Base-by-base conservation (phyloP, 2,888 invertebrate genomes). In the Onthophagus sagittarius region DNA sequence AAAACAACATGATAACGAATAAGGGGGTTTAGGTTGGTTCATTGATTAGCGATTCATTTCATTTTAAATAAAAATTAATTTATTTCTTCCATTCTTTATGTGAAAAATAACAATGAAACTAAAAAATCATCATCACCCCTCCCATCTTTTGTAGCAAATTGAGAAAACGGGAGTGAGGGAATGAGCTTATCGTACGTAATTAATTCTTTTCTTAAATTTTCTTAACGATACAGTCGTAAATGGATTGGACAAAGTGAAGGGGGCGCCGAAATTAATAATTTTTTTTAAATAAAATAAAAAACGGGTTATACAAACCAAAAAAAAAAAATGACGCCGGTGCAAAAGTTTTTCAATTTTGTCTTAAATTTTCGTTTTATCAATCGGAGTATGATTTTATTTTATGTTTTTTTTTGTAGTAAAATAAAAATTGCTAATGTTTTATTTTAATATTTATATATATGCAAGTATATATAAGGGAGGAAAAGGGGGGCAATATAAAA, bases 1-100 rank as follows among this genome's bases (percentile, higher is more conserved):
- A 78, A 53, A 53, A 53, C 70, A 75, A 74, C 64, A 69, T 71
- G 69, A 53, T 53, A 53, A 53, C 39, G 39, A 53, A 53, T 7
- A 53, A 11, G 39, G 39, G 23, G 23, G 23, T 23, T 23, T 23
- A 23, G 23, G 23, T 23, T 23, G 23, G 23, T 23, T 23, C 23
- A 23, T 53, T 53, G 39, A 53, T 53, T 53, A 11, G 11, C 6
- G 39, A 11, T 53, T 53, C 11, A 9, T 53, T 53, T 53, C 9
- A 53, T 9, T 53, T 9, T 7, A 53, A 53, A 53, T 53, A 4
- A 53, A 53, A 53, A 53, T 53, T 11, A 53, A 53, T 53, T 53
- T 53, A 53, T 53, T 53, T 53, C 39, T 53, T 23, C 23, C 39
- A 4, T 53, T 7, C 9, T 53, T 53, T 53, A 53, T 3, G 23